phyloP scores from a whole-genome alignment of 2,888 invertebrate genomes.

The Phengaris alcon region DNA sequence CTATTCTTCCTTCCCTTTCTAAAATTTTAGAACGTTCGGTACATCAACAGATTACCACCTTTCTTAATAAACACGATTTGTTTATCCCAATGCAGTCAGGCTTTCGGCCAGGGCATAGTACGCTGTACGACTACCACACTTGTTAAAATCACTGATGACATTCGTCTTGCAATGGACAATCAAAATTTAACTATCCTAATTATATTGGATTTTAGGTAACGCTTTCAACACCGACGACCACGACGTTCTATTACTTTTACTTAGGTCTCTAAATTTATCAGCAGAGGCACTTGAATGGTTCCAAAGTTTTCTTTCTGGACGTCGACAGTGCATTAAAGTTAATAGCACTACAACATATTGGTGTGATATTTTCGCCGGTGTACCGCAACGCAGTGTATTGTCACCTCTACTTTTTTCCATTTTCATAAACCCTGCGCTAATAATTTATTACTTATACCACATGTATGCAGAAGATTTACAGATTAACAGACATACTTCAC shows the following conservation, averaged over 20 bases:
- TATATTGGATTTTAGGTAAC: too few species aligned
- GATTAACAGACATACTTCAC: conserved; percentile 5
- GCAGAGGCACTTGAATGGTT: neutral
- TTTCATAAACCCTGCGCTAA: neutral
- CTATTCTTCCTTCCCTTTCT: too few species aligned
- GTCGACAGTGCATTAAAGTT: neutral
- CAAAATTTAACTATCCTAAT: too few species aligned
- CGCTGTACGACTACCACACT: too few species aligned
- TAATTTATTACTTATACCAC: neutral
- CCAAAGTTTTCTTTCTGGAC: neutral
- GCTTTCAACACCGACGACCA: neutral
- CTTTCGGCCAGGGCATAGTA: too few species aligned
- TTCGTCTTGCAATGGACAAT: too few species aligned
- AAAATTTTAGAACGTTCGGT: too few species aligned
- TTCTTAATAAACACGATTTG: too few species aligned
- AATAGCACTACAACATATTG: neutral
- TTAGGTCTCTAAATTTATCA: neutral
- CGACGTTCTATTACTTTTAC: neutral
- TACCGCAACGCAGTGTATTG: neutral
- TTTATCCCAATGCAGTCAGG: too few species aligned
- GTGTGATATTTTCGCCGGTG: neutral
- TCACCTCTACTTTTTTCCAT: neutral
- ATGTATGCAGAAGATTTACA: neutral
- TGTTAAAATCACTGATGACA: too few species aligned
- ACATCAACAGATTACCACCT: too few species aligned